Conservation (phyloP, 2,797 vertebrate species). For the Chaetophractus vellerosus region DNA sequence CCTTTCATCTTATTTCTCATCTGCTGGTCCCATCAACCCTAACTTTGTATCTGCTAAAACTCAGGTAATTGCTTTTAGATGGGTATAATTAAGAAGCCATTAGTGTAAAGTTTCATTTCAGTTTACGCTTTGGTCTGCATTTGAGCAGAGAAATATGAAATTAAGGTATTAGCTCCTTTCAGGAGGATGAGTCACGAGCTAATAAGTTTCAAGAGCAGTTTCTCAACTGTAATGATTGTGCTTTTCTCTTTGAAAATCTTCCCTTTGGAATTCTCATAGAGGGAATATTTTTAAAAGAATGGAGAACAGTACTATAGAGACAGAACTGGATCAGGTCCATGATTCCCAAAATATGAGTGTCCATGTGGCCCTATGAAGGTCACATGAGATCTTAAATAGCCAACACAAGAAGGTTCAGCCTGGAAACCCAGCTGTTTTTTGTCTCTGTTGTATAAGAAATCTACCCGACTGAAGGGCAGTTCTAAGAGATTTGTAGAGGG, state of each 20-base stretch:
- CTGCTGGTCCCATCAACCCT: conserved; percentile 87
- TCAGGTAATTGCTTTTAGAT: conserved; percentile 93
- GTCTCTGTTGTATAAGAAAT: neutral
- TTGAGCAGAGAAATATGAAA: conserved; percentile 92
- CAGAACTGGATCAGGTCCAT: neutral
- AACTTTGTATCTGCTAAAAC: conserved; percentile 90
- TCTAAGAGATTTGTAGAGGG: neutral
- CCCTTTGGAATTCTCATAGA: conserved; percentile 80
- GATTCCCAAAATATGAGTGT: neutral
- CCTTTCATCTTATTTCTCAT: conserved; percentile 84
- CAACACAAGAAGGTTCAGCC: neutral
- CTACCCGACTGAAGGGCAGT: neutral
- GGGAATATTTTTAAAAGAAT: conserved; percentile 80
- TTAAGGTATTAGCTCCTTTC: conserved; percentile 91
- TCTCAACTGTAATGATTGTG: conserved; percentile 87
- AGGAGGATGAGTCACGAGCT: conserved; percentile 89
- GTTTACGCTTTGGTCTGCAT: conserved; percentile 91
- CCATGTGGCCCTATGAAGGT: neutral
- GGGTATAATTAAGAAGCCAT: conserved; percentile 93
- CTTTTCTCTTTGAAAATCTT: conserved; percentile 86
- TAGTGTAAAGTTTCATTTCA: conserved; percentile 91
- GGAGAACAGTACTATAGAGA: conserved; percentile 57
- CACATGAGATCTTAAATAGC: neutral
- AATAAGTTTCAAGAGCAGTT: conserved; percentile 89
- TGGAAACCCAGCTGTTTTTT: neutral